Conservation (phyloP, 2,113 vertebrate genomes). For the Gopherus evgoodei region DNA sequence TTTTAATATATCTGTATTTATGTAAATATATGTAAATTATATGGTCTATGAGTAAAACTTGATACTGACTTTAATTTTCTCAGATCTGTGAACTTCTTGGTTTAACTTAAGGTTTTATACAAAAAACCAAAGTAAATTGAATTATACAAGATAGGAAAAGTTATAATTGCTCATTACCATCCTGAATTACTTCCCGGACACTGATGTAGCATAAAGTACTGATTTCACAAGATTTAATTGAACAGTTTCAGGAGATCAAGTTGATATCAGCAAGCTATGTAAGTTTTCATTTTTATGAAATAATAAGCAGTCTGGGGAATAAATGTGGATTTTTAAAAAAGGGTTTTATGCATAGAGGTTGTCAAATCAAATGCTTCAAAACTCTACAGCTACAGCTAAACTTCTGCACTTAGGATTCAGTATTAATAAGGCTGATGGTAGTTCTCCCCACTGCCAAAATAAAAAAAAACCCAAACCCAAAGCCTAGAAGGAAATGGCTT, state of each 20-base stretch:
- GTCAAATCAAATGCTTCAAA: conserved; percentile 84
- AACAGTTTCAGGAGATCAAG: conserved; percentile 64
- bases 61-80: conserved; percentile 67
- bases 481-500: conserved; percentile 71
- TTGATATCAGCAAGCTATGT: conserved; percentile 59
- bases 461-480: not conserved
- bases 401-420: conserved; percentile 80
- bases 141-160: conserved; percentile 51
- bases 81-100: conserved; percentile 68
- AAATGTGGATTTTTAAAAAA: conserved; percentile 74
- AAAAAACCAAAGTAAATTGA: conserved; percentile 45
- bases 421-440: conserved; percentile 82
- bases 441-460: conserved; percentile 59
- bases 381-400: conserved; percentile 79
- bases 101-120: conserved; percentile 61
- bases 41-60: conserved; percentile 72
- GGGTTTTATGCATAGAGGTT: conserved; percentile 76
- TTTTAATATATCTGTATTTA: conserved; percentile 72
- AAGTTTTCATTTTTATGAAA: conserved; percentile 73
- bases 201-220: conserved; percentile 43
- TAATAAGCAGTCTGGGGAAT: conserved; percentile 76
- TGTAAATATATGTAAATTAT: conserved; percentile 71
- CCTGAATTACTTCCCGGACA: conserved; percentile 58
- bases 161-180: conserved; percentile 48
- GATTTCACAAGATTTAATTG: conserved; percentile 57